A percentile compares a stretch with the other conserved stretches of the same genome.
These are phyloP conservation scores for Allacma fusca DNA, from an alignment of 2,888 invertebrate genomes.

Conservation along the genomic window DNA sequence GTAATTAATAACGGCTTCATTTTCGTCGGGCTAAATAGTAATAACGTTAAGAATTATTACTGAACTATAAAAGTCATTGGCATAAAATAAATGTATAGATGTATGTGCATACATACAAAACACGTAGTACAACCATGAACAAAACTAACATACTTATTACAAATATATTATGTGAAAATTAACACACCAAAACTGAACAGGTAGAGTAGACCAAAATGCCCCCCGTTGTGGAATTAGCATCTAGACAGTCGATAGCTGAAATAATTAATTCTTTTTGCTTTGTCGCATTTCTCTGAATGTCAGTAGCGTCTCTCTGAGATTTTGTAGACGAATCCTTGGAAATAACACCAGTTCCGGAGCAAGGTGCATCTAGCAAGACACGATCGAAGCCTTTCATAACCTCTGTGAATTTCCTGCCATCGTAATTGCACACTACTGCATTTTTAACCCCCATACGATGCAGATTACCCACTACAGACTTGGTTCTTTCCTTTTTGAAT, in stretches of 20 bases:
- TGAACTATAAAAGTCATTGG: background rate
- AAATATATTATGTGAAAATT: too few species aligned
- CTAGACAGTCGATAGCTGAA: constrained; percentile 95
- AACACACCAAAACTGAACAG: constrained; percentile 85
- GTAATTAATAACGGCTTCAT: constrained; percentile 96
- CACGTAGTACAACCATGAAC: too few species aligned
- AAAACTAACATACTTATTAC: background rate
- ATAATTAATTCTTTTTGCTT: constrained; percentile 90
- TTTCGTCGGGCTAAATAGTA: constrained; percentile 84
- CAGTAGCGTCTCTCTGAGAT: constrained; percentile 85
- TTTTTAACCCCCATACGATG: constrained; percentile 96
- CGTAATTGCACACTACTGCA: constrained; percentile 85
- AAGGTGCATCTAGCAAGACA: constrained; percentile 95
- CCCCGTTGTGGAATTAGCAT: constrained; percentile 89
- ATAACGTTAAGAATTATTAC: background rate
- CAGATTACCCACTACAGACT: constrained; percentile 94
- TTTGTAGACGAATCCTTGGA: constrained; percentile 98
- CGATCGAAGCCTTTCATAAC: constrained; percentile 93
- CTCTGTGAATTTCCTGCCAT: constrained; percentile 82
- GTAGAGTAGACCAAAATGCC: constrained; percentile 98
- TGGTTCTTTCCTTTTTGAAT: constrained; percentile 84
- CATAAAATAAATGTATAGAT: too few species aligned
- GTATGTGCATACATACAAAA: too few species aligned
- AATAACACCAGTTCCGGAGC: constrained; percentile 97
- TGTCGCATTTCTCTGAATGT: constrained; percentile 89